Evolutionary conservation across 2,888 invertebrate species (phyloP).

Genomic region (Dugesia japonica): DNA sequence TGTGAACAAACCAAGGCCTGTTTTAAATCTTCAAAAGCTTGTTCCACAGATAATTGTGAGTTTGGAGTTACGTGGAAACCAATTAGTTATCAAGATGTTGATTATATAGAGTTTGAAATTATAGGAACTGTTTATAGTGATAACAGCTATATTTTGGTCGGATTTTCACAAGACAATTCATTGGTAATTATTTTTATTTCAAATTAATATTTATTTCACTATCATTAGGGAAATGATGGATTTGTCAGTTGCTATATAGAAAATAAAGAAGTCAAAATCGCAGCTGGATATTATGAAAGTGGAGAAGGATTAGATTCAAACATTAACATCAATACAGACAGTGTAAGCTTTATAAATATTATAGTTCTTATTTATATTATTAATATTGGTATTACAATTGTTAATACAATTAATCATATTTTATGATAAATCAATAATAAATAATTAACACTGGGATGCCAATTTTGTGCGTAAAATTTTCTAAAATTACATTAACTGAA

Average conservation of each 20-base stretch:
- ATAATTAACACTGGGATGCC: too few species aligned
- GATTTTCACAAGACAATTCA: background rate
- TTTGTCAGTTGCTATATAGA: background rate
- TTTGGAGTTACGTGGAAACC: background rate
- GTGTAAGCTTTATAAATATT: too few species aligned
- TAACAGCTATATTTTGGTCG: background rate
- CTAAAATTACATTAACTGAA: too few species aligned
- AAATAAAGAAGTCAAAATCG: background rate
- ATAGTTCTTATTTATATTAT: too few species aligned
- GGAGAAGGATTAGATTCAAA: background rate
- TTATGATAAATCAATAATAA: too few species aligned
- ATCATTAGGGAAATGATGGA: background rate
- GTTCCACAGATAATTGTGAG: background rate
- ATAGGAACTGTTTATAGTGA: background rate
- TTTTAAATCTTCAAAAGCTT: background rate
- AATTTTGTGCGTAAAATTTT: too few species aligned
- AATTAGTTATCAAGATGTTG: background rate
- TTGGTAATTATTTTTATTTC: background rate
- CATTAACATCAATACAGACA: background rate
- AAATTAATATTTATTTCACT: background rate
- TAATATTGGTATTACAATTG: too few species aligned
- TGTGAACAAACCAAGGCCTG: background rate
- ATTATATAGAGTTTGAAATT: background rate
- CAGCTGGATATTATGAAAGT: background rate
- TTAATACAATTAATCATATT: too few species aligned